phyloP scores from a whole-genome alignment of 2,113 vertebrate species.

The Hippocampus barbouri region DNA sequence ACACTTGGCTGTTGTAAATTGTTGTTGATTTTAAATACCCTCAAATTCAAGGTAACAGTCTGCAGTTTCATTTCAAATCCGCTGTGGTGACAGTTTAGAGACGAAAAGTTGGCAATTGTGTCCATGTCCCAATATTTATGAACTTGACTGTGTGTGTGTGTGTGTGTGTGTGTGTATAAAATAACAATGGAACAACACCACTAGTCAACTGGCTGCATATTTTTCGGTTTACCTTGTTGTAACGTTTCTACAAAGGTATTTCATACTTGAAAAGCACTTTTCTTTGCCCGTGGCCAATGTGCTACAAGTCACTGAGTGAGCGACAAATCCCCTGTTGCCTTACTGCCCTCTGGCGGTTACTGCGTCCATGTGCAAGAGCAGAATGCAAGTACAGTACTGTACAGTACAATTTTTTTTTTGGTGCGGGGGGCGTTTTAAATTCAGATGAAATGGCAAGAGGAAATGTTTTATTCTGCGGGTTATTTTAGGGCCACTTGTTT shows the following conservation, averaged over 20 bases:
- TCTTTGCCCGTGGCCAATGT: background rate
- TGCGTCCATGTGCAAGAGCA: slow-evolving; percentile 33
- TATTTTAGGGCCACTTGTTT: background rate
- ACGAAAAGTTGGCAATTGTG: no score
- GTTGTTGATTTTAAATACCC: background rate
- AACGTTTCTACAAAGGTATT: slow-evolving; percentile 10
- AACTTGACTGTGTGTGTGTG: background rate
- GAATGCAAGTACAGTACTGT: background rate
- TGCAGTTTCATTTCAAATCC: no score
- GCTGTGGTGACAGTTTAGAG: no score
- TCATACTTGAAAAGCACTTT: slow-evolving; percentile 27
- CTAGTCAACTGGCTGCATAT: slow-evolving; percentile 2
- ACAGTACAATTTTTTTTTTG: background rate
- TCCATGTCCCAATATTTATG: background rate
- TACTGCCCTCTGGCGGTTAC: slow-evolving; percentile 64
- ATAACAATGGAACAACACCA: slow-evolving; percentile 18
- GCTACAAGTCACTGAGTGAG: background rate
- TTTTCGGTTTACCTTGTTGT: slow-evolving; percentile 8
- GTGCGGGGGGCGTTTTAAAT: background rate
- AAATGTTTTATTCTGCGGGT: background rate
- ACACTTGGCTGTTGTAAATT: background rate
- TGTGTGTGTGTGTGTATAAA: slow-evolving; percentile 1
- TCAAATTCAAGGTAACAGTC: no score
- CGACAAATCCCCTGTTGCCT: slow-evolving; percentile 20
- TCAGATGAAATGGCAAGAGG: background rate